Evolutionary conservation across 2,888 invertebrate genomes (phyloP).

Genomic region (Xestia c-nigrum): DNA sequence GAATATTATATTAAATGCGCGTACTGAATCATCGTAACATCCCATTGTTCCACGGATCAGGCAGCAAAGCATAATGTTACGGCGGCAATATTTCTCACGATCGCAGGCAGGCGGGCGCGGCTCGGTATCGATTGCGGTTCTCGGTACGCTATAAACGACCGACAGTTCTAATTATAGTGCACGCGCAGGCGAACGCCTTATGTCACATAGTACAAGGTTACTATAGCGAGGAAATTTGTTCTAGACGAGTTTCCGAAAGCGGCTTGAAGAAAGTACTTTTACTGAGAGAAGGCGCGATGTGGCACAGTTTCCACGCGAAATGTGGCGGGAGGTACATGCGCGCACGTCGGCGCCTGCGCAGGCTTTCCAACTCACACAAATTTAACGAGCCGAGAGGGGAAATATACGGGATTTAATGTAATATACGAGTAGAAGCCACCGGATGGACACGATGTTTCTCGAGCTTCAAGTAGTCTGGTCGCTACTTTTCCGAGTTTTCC

Average conservation of each 20-base stretch:
- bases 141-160: constrained; percentile 77
- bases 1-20: constrained; percentile 44
- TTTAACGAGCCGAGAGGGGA: constrained; percentile 76
- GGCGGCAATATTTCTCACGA: constrained; percentile 69
- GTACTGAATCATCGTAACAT: constrained; percentile 54
- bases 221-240: constrained; percentile 85
- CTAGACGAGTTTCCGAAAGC: constrained; percentile 89
- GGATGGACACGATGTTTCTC: constrained; percentile 71
- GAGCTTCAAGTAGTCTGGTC: constrained; percentile 49
- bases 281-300: constrained; percentile 85
- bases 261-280: constrained; percentile 90
- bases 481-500: constrained; percentile 76
- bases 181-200: constrained; percentile 80
- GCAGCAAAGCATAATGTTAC: constrained; percentile 50
- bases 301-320: constrained; percentile 89
- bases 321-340: constrained; percentile 65
- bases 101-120: constrained; percentile 66
- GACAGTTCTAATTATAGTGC: constrained; percentile 84
- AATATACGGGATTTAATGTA: constrained; percentile 74
- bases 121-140: constrained; percentile 79
- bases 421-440: constrained; percentile 72
- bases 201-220: constrained; percentile 88
- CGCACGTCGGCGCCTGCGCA: constrained; percentile 69
- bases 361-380: constrained; percentile 83
- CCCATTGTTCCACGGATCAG: constrained; percentile 51